phyloP scores from a whole-genome alignment of 2,888 invertebrate genomes.

The Drosophila diplacantha region DNA sequence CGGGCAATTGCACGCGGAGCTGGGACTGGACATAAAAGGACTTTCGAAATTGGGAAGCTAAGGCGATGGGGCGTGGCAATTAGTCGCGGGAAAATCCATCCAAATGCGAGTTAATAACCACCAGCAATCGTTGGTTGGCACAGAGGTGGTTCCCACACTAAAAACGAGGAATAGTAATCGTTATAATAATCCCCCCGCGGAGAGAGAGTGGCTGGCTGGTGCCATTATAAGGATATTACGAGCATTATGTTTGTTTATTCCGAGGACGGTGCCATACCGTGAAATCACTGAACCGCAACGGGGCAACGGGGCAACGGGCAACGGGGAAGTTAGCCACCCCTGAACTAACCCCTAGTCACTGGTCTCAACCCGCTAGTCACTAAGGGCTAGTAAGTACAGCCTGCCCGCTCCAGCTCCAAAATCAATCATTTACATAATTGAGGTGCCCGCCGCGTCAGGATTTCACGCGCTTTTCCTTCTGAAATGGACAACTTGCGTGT shows the following conservation, averaged over 20 bases:
- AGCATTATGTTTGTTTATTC: constrained; percentile 61
- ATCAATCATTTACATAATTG: constrained; percentile 69
- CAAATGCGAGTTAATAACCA: constrained; percentile 49
- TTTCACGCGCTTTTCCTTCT: constrained; percentile 48
- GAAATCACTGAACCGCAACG: constrained; percentile 64
- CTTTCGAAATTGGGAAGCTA: constrained; percentile 32
- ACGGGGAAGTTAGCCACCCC: constrained; percentile 41
- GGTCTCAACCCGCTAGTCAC: constrained; percentile 16
- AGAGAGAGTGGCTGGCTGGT: constrained; percentile 12
- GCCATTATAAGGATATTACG: constrained; percentile 49
- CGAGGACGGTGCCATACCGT: constrained; percentile 53
- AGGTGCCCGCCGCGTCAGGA: constrained; percentile 45
- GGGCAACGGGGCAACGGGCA: constrained; percentile 13
- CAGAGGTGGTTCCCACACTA: constrained; percentile 50
- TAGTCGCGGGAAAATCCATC: constrained; percentile 43
- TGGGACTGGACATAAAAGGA: constrained; percentile 24
- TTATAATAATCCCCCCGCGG: constrained; percentile 23
- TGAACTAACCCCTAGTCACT: constrained; percentile 26
- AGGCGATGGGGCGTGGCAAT: constrained; percentile 43
- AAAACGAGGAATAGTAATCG: constrained; percentile 3
- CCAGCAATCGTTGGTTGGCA: constrained; percentile 28
- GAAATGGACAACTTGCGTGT: constrained; percentile 57
- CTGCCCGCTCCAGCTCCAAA: constrained; percentile 23
- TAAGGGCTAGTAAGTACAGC: constrained; percentile 28
- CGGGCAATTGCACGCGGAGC: constrained; percentile 35